Evolutionary conservation across 2,113 vertebrate species (phyloP).

Genomic region (Hucho hucho): DNA sequence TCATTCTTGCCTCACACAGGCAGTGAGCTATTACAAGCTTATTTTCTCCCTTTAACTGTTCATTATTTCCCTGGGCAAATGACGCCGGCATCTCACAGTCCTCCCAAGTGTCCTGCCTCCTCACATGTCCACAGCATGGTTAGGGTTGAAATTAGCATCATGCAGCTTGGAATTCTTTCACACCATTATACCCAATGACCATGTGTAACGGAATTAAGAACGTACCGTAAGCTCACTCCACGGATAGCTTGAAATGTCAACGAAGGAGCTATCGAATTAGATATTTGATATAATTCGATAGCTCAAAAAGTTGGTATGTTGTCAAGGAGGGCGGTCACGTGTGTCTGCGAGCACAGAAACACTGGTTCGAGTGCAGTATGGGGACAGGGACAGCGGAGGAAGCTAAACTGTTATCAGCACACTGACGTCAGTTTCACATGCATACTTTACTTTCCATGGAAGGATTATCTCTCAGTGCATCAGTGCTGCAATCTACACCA

Average conservation of each 20-base stretch:
- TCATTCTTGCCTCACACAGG: conserved; percentile 51
- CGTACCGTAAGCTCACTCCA: too few relatives aligned
- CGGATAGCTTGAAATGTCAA: not conserved
- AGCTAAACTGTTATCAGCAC: too few relatives aligned
- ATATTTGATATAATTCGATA: not conserved
- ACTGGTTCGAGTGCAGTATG: too few relatives aligned
- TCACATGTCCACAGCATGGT: not conserved
- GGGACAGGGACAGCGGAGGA: too few relatives aligned
- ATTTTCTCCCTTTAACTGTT: conserved; percentile 49
- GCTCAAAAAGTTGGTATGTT: too few relatives aligned
- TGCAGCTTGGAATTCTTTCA: conserved; percentile 7
- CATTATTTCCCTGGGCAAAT: conserved; percentile 58
- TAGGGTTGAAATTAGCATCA: not conserved
- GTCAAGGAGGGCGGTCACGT: too few relatives aligned
- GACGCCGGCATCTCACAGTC: conserved; percentile 30
- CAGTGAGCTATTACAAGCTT: conserved; percentile 61
- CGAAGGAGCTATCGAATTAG: not conserved
- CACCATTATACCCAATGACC: not conserved
- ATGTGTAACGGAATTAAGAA: not conserved
- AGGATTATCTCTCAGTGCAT: not conserved
- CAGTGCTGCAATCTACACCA: not conserved
- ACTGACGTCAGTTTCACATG: not conserved
- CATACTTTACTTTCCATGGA: not conserved
- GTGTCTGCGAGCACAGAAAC: too few relatives aligned
- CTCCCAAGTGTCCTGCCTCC: conserved; percentile 13